Evolutionary conservation across 2,113 vertebrate species (phyloP), one percentile per base, ranked within the genome.

Genomic region (Argyrosomus japonicus): DNA sequence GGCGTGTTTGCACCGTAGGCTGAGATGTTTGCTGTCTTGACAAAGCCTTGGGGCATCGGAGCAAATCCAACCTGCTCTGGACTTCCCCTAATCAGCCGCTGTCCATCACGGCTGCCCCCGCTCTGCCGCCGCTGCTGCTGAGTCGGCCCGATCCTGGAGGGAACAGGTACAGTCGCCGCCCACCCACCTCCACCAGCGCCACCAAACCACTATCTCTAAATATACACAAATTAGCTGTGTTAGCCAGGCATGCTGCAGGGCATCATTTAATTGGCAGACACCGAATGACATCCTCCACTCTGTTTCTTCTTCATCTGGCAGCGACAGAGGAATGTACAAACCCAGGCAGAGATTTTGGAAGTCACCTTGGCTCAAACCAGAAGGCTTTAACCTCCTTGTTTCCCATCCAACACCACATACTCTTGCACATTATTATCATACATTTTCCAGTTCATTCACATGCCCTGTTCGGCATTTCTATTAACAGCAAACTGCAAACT

Each of bases 191-290:
- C 78, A 18, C 61, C 47, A 25, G 17, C 19, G 15, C 69, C 29
- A 18, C 81, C 82, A 23, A 62, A 40, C 79, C 19, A 68, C 71
- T 78, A 50, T 77, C 85, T 86, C 79, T 87, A 84, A 93, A 87
- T 88, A 91, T 84, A 87, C 86, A 86, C 83, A 91, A 90, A 93
- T 93, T 85, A 88, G 74, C 77, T 70, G 82, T 11, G 68, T 88
- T 84, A 77, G 77, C 8, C 21, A 83, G 81, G 89, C 87, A 75
- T 70, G 91, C 93, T 92, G 74, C 90, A 27, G 93, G 93, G 91
- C 91, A 93, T 81, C 68, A 81, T 91, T 92, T 94, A 94, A 93
- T 94, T 92, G 92, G 91, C 87, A 77, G 84, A 86, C 64, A 57
- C 58, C 74, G 81, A 87, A 82, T 88, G 91, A 89, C 83, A 81